These are phyloP conservation scores for Neoscelio sp. DNA, from an alignment of 2,888 invertebrate species.

Conservation along the genomic window DNA sequence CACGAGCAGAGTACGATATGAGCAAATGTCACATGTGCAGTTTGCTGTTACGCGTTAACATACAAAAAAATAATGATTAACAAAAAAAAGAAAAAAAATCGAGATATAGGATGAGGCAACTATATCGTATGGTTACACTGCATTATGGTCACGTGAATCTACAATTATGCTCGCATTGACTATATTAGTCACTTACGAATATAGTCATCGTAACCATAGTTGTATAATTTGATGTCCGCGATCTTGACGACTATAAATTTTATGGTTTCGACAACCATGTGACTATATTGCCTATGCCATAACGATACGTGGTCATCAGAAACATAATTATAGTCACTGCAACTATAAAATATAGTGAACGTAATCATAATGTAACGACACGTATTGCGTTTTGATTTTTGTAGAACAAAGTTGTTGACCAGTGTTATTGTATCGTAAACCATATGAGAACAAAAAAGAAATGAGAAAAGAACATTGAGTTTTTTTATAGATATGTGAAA, in stretches of 20 bases:
- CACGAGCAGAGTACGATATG: conserved; percentile 42
- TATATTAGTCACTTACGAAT: background rate
- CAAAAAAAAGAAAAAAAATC: background rate
- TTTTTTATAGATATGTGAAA: conserved; percentile 67
- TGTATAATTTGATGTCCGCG: background rate
- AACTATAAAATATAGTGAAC: conserved; percentile 57
- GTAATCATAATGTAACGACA: conserved; percentile 59
- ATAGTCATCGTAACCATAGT: conserved; percentile 28
- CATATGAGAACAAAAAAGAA: conserved; percentile 3
- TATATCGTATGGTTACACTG: conserved; percentile 40
- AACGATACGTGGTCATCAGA: conserved; percentile 58
- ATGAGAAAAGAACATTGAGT: conserved; percentile 48
- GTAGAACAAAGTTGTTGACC: conserved; percentile 61
- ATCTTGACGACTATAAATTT: background rate
- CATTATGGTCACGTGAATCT: conserved; percentile 36
- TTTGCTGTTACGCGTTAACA: conserved; percentile 49
- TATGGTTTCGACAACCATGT: conserved; percentile 19
- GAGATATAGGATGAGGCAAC: conserved; percentile 26
- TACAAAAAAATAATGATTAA: conserved; percentile 3
- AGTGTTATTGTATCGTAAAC: conserved; percentile 55
- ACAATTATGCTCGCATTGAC: conserved; percentile 17
- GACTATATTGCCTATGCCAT: conserved; percentile 26
- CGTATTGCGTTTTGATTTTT: conserved; percentile 62
- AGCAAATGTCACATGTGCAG: conserved; percentile 48
- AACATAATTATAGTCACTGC: conserved; percentile 55